Conservation (phyloP, 2,797 vertebrate genomes). For the Peromyscus aztecus region DNA sequence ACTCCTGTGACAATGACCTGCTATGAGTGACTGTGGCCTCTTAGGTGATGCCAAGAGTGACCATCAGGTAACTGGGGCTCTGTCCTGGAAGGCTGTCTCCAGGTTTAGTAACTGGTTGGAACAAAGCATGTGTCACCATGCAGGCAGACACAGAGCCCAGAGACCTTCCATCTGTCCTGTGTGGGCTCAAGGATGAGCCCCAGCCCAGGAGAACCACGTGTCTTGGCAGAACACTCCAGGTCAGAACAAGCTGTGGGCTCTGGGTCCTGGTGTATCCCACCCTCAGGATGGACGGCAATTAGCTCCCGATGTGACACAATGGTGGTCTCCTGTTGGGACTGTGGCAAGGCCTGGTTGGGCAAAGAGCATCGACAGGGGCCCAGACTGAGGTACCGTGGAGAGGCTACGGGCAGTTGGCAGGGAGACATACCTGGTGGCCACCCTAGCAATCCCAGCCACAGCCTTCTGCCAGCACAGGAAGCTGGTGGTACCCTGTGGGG, state of each 20-base stretch:
- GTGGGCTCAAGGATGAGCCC: too few species aligned
- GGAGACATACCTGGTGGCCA: too few species aligned
- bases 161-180: neutral
- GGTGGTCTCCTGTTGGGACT: neutral
- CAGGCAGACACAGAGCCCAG: neutral
- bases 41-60: neutral
- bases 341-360: neutral
- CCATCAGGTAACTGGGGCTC: too few species aligned
- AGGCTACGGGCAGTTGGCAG: neutral
- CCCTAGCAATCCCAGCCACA: neutral
- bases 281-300: neutral
- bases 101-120: neutral
- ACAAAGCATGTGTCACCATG: neutral
- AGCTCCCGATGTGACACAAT: too few species aligned
- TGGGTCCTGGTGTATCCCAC: neutral
- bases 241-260: neutral
- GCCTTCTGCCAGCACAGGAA: neutral
- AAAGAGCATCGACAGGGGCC: neutral
- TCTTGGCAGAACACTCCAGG: neutral
- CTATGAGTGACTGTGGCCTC: neutral
- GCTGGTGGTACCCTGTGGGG: neutral
- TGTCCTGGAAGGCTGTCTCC: neutral
- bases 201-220: neutral
- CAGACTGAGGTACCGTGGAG: neutral
- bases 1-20: neutral